Evolutionary conservation across 1,140 invertebrate species (phyloP).

Genomic region (Ips typographus): DNA sequence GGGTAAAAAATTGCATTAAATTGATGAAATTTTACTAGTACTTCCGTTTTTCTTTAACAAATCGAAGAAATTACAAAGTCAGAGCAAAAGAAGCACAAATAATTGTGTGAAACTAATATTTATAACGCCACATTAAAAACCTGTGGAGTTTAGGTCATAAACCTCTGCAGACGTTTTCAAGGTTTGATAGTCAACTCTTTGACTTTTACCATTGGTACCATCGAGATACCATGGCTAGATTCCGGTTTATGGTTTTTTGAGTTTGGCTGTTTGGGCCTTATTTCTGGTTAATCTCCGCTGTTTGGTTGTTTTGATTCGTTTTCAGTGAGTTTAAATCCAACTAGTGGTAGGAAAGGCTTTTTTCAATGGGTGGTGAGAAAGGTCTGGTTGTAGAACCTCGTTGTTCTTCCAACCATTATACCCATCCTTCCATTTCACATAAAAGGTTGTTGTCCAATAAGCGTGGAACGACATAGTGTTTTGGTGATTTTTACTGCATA

Average conservation of each 20-base stretch:
- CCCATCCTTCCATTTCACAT: slow-evolving; percentile 16
- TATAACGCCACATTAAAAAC: slow-evolving; percentile 1
- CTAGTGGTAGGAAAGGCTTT: no score
- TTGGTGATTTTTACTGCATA: slow-evolving; percentile 14
- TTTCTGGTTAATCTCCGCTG: no score
- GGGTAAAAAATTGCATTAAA: no score
- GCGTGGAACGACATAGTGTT: slow-evolving; percentile 14
- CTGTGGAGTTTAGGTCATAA: slow-evolving; percentile 17
- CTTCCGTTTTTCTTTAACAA: no score
- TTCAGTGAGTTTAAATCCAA: no score
- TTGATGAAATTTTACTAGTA: no score
- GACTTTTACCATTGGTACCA: neutral
- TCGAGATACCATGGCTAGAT: neutral
- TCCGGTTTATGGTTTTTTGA: no score
- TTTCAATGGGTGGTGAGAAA: neutral
- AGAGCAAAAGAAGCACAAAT: neutral
- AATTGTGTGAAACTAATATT: neutral
- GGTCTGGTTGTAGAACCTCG: neutral
- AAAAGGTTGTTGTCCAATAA: slow-evolving; percentile 24
- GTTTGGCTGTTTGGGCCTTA: no score
- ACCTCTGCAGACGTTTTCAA: slow-evolving; percentile 20
- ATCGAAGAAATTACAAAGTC: no score
- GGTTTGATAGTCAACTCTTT: slow-evolving; percentile 11
- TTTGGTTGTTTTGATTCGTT: no score
- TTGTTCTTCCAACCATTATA: neutral